Evolutionary conservation across 2,113 vertebrate species (phyloP), one percentile per base, ranked within the genome.

Genomic region (Hemiscyllium ocellatum): DNA sequence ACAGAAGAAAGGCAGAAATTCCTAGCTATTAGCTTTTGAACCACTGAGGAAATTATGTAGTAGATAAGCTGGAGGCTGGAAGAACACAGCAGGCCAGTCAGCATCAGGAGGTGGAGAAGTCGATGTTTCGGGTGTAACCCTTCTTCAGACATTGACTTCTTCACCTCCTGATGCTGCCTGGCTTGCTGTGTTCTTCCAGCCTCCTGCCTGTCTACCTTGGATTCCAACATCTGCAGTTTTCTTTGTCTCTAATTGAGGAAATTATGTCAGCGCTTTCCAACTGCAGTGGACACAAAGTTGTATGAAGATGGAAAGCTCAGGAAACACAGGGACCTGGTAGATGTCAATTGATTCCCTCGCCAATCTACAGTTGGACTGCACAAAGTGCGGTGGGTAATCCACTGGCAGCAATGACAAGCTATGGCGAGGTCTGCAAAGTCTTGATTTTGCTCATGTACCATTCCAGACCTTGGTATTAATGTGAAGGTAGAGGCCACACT

Each of bases 401-500:
- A 99, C 98, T 68, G 98, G 98, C 99, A 99, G 98, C 98, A 99
- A 99, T 99, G 99, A 99, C 98, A 98, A 99, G 52, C 98, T 99
- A 98, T 98, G 98, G 98, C 98, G 98, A 98, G 98, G 98, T 99
- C 98, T 99, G 98, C 98, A 98, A 98, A 98, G 99, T 98, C 98
- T 98, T 99, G 98, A 99, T 98, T 99, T 99, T 98, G 98, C 98
- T 99, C 98, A 99, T 98, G 99, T 99, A 99, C 99, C 98, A 98
- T 98, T 98, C 98, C 98, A 98, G 98, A 98, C 98, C 98, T 98
- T 98, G 98, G 98, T 98, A 98, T 99, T 99, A 99, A 99, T 98
- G 98, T 99, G 98, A 98, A 47, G 47, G 17, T 13, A 83, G 37
- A 47, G 37, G 20, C 15, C 37, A 47, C 37, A 42, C 80, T 19